phyloP scores from a whole-genome alignment of 2,888 invertebrate genomes.

The Epistrophe grossulariae region DNA sequence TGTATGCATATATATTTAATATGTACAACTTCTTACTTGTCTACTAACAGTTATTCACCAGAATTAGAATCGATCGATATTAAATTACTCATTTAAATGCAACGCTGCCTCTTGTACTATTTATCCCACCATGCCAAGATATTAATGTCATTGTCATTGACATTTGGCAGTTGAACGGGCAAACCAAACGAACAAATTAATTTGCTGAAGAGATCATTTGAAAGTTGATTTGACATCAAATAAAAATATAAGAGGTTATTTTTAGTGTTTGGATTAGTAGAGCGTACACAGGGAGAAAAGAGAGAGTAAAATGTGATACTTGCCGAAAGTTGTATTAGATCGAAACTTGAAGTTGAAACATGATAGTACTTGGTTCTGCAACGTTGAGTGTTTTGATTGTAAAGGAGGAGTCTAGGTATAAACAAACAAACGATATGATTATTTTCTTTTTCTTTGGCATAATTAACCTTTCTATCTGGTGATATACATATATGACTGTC shows the following conservation, averaged over 20 bases:
- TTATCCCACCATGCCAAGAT: conserved; percentile 5
- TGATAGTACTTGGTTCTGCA: conserved; percentile 33
- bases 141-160: conserved; percentile 26
- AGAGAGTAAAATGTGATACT: neutral
- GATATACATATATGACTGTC: too few relatives aligned
- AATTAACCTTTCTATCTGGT: conserved; percentile 25
- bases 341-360: conserved; percentile 23
- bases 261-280: conserved; percentile 19
- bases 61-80: neutral
- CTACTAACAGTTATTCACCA: neutral
- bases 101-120: neutral
- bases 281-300: neutral
- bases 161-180: conserved; percentile 16
- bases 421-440: neutral
- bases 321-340: neutral
- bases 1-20: too few relatives aligned
- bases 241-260: neutral
- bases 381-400: neutral
- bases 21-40: neutral
- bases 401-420: neutral
- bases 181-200: conserved; percentile 19
- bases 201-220: conserved; percentile 34
- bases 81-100: neutral
- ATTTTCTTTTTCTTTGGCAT: conserved; percentile 21
- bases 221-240: conserved; percentile 12